These are phyloP conservation scores for Oconnorella tubifera DNA, from an alignment of 2,888 invertebrate genomes.

Conservation along the genomic window DNA sequence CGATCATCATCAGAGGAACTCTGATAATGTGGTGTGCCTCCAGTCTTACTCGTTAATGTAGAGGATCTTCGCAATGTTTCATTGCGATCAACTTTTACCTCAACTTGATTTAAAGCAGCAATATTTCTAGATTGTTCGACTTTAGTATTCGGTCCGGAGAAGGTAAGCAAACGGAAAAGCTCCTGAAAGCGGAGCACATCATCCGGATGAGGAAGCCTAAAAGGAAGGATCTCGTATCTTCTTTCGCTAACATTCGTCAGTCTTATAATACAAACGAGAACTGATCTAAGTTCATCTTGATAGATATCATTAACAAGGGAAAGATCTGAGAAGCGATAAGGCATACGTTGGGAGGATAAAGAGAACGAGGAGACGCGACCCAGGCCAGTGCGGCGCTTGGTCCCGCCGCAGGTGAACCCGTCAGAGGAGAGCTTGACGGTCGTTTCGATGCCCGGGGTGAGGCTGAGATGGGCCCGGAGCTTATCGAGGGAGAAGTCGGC, in stretches of 20 bases:
- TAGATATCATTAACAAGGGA: slow-evolving; percentile 1
- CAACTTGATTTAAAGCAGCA: no score
- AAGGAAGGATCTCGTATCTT: neutral
- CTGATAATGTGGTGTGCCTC: neutral
- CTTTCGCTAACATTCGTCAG: neutral
- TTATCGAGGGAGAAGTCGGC: neutral
- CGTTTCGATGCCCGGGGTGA: neutral
- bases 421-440: neutral
- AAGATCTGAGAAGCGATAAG: neutral
- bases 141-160: slow-evolving; percentile 5
- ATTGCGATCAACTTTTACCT: neutral
- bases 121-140: no score
- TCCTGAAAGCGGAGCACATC: neutral
- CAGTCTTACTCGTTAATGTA: neutral
- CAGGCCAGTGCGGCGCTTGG: neutral
- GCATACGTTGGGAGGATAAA: neutral
- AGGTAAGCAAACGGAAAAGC: neutral
- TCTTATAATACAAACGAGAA: neutral
- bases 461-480: neutral
- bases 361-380: neutral
- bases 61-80: neutral
- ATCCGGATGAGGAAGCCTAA: neutral
- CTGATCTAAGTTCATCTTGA: neutral
- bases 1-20: neutral
- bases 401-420: neutral